These are phyloP conservation scores for Amblyopsis rosae DNA, from an alignment of 2,113 vertebrate species.

Conservation along the genomic window DNA sequence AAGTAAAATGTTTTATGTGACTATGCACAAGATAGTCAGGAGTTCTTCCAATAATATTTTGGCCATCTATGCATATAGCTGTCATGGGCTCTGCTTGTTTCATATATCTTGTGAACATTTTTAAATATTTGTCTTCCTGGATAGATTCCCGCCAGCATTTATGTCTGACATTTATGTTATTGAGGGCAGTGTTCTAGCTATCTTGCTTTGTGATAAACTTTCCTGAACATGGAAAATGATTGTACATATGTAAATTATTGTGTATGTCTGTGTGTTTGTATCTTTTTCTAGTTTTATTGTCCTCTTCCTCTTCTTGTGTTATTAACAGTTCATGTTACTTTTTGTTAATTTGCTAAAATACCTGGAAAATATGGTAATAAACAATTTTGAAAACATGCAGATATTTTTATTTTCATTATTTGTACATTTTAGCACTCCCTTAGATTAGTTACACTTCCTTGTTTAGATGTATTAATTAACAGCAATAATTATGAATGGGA, in stretches of 20 bases:
- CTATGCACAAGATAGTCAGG: neutral
- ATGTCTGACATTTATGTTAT: conserved; percentile 32
- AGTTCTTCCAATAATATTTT: conserved; percentile 49
- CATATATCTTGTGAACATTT: conserved; percentile 7
- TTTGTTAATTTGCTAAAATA: conserved; percentile 32
- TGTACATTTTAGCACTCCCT: neutral
- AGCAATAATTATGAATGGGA: neutral
- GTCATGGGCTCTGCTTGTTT: neutral
- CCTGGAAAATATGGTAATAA: conserved; percentile 40
- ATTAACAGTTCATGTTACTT: conserved; percentile 16
- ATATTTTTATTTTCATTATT: neutral
- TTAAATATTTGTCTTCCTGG: conserved; percentile 28
- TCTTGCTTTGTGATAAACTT: conserved; percentile 17
- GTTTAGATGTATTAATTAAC: neutral
- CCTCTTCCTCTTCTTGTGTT: neutral
- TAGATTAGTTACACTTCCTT: neutral
- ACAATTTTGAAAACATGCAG: conserved; percentile 15
- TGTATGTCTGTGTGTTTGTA: neutral
- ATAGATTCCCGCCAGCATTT: conserved; percentile 28
- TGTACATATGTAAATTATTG: conserved; percentile 51
- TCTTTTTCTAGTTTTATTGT: neutral
- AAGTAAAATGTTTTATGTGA: conserved; percentile 1
- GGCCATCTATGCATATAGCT: neutral
- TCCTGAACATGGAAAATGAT: conserved; percentile 16
- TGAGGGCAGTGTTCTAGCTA: conserved; percentile 32